phyloP scores from a whole-genome alignment of 2,888 invertebrate genomes.

The Hermaeophaga mercurialis region DNA sequence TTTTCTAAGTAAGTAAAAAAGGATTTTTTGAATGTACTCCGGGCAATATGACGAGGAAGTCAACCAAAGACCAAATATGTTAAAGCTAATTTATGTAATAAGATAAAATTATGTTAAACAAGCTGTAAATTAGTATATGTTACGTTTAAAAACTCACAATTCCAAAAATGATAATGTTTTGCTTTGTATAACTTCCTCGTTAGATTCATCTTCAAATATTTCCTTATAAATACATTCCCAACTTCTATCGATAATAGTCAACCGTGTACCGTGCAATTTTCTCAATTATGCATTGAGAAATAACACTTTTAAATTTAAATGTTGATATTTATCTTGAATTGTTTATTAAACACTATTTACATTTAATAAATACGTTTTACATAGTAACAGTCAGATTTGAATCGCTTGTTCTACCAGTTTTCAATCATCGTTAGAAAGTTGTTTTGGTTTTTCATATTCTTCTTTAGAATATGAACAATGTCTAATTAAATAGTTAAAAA shows the following conservation, averaged over 20 bases:
- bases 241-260: constrained; percentile 13
- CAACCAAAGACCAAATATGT: no score
- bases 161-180: not conserved
- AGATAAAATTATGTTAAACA: no score
- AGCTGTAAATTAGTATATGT: no score
- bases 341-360: constrained; percentile 29
- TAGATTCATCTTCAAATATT: constrained; percentile 14
- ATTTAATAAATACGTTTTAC: constrained; percentile 21
- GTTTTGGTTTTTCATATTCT: not conserved
- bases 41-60: no score
- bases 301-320: constrained; percentile 28
- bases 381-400: constrained; percentile 8
- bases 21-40: no score
- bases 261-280: constrained; percentile 22
- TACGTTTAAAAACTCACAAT: no score
- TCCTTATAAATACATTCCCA: constrained; percentile 12
- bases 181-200: constrained; percentile 11
- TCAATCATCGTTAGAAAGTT: not conserved
- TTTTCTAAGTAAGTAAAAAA: no score
- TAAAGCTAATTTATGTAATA: no score
- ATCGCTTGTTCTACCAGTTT: not conserved
- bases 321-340: constrained; percentile 29
- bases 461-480: no score
- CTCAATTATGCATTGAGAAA: constrained; percentile 25
- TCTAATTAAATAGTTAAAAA: no score